Conservation (phyloP, 2,797 vertebrate genomes). For the Thunnus albacares region DNA sequence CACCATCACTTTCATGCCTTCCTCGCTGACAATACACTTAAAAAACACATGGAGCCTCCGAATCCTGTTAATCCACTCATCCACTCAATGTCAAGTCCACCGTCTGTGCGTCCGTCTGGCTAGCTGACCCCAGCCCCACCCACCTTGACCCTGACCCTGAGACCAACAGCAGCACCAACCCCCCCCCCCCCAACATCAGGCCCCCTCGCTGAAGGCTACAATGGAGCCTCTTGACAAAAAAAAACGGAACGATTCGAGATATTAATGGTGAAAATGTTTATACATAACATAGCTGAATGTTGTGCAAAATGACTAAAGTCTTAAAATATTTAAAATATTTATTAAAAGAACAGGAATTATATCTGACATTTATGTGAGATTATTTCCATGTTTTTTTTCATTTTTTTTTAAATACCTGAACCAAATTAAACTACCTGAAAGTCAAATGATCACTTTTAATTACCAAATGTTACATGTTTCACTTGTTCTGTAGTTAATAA, state of each 20-base stretch:
- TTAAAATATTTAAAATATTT: no score
- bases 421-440: not conserved
- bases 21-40: slow-evolving; percentile 49
- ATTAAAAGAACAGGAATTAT: not conserved
- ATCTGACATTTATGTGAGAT: not conserved
- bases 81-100: slow-evolving; percentile 85
- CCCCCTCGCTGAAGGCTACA: slow-evolving; percentile 40
- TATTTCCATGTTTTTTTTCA: no score
- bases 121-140: slow-evolving; percentile 72
- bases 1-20: slow-evolving; percentile 50
- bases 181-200: slow-evolving; percentile 2
- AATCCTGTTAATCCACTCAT: slow-evolving; percentile 77
- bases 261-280: slow-evolving; percentile 28
- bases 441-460: not conserved
- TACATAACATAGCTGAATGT: not conserved
- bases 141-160: slow-evolving; percentile 77
- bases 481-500: slow-evolving; percentile 4
- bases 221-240: slow-evolving; percentile 54
- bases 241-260: slow-evolving; percentile 19
- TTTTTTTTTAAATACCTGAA: not conserved
- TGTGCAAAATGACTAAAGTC: not conserved
- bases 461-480: not conserved
- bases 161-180: slow-evolving; percentile 34
- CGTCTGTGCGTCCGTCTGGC: slow-evolving; percentile 81
- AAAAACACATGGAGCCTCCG: slow-evolving; percentile 56